Evolutionary conservation across 2,113 vertebrate species (phyloP).

Genomic region (Pelvicachromis taeniatus): DNA sequence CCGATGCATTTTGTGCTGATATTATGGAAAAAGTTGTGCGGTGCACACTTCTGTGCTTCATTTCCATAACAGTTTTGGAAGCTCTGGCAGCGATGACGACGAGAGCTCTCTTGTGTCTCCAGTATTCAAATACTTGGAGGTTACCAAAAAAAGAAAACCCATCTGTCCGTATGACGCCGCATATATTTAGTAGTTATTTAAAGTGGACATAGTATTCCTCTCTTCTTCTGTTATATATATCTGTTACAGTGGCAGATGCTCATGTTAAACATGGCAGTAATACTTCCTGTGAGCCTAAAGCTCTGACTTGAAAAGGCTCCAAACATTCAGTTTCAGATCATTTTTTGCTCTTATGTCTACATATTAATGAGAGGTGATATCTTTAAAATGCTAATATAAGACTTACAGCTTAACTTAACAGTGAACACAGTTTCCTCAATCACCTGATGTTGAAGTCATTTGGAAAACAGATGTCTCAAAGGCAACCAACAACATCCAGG

Average conservation of each 20-base stretch:
- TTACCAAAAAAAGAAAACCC: neutral
- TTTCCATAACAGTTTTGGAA: constrained; percentile 32
- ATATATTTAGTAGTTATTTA: neutral
- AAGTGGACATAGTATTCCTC: neutral
- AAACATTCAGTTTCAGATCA: neutral
- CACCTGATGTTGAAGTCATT: rapidly evolving
- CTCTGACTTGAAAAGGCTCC: neutral
- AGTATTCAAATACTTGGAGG: neutral
- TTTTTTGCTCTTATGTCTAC: neutral
- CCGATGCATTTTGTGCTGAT: constrained; percentile 54
- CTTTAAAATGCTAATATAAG: neutral
- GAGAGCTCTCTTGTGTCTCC: constrained; percentile 1
- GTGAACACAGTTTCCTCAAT: neutral
- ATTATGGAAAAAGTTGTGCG: constrained; percentile 30
- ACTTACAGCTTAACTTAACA: neutral
- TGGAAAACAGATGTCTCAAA: neutral
- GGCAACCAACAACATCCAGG: neutral
- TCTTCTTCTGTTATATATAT: neutral
- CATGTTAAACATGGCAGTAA: neutral
- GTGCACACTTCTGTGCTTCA: constrained; percentile 10
- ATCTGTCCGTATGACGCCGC: neutral
- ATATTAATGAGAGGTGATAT: neutral
- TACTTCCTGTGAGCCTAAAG: neutral
- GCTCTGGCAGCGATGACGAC: constrained; percentile 4
- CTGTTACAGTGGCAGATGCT: neutral